Percentiles rank a stretch among this genome's conserved stretches.
phyloP scores from a whole-genome alignment of 2,888 invertebrate species.

The Synergus gifuensis region DNA sequence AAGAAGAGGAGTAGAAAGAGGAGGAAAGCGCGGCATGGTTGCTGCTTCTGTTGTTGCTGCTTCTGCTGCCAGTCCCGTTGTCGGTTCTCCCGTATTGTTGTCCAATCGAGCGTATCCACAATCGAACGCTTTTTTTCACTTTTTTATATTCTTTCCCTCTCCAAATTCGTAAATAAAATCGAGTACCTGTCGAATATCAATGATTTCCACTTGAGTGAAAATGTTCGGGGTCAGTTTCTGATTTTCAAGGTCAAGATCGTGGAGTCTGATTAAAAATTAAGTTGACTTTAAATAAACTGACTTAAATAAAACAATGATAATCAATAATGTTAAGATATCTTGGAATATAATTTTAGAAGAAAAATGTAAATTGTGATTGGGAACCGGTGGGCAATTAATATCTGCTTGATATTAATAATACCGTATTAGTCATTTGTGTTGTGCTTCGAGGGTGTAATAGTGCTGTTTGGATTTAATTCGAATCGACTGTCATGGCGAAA shows the following conservation, averaged over 20 bases:
- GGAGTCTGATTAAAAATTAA: background rate
- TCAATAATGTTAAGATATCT: background rate
- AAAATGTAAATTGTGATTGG: background rate
- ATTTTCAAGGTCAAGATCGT: background rate
- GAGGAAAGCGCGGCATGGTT: constrained; percentile 42
- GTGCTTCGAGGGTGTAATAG: background rate
- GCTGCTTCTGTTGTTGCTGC: constrained; percentile 53
- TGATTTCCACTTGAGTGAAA: background rate
- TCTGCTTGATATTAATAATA: background rate
- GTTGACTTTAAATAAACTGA: background rate
- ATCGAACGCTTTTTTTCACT: constrained; percentile 42
- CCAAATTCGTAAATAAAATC: constrained; percentile 29
- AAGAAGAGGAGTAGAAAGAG: constrained; percentile 50
- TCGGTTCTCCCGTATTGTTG: constrained; percentile 65
- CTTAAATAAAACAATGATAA: background rate
- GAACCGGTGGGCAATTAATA: constrained; percentile 15
- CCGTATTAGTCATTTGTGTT: background rate
- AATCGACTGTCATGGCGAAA: background rate
- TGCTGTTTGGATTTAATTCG: constrained; percentile 1
- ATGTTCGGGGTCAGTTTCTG: background rate
- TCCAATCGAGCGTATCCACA: constrained; percentile 65
- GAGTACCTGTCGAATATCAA: constrained; percentile 1
- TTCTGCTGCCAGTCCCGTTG: constrained; percentile 60
- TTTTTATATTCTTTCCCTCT: background rate
- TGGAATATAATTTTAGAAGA: background rate